Percentiles rank a stretch among this genome's conserved stretches.
Conservation (phyloP, 2,113 vertebrate genomes). For the Pseudorectes ferrugineus region DNA sequence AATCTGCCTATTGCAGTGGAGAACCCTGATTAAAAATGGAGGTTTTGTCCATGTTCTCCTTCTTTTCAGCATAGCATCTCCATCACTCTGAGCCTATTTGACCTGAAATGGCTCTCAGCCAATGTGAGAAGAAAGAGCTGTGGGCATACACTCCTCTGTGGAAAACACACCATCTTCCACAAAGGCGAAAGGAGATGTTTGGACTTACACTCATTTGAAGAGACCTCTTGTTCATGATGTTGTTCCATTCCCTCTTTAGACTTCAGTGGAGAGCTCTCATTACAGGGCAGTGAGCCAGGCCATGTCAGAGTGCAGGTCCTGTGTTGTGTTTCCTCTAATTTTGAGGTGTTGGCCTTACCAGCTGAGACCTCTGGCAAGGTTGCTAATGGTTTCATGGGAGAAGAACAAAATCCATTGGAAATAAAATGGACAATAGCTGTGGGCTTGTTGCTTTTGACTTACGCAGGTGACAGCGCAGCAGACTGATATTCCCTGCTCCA, state of each 20-base stretch:
- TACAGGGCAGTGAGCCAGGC: background rate
- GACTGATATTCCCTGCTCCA: background rate
- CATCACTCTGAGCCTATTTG: background rate
- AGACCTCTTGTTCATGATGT: background rate
- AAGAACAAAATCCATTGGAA: background rate
- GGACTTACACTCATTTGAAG: background rate
- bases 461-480: rapidly evolving
- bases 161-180: background rate
- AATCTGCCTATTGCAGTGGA: background rate
- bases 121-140: background rate
- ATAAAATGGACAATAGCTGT: background rate
- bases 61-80: background rate
- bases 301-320: background rate
- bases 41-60: background rate
- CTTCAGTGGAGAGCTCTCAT: background rate
- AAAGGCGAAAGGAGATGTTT: rapidly evolving
- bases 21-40: background rate
- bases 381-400: background rate
- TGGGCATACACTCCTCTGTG: background rate
- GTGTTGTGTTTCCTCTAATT: background rate
- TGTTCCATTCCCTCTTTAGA: background rate
- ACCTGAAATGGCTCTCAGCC: background rate
- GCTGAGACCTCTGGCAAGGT: background rate
- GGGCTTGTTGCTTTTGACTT: background rate
- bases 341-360: background rate